Conservation (phyloP, 2,113 vertebrate genomes). For the Lepus timidus region DNA sequence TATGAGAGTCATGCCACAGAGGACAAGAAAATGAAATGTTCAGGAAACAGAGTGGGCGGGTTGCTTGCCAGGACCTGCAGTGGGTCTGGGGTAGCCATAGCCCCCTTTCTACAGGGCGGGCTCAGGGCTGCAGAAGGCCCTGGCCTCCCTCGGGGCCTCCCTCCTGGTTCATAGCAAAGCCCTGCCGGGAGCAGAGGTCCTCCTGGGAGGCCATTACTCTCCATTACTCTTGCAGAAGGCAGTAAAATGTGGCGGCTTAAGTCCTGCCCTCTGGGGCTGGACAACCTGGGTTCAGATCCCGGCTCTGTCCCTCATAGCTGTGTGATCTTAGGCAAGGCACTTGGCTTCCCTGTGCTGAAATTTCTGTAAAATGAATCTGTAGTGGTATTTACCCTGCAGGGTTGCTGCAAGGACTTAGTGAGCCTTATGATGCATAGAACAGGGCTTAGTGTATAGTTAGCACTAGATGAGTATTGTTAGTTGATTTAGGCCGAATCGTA, state of each 20-base stretch:
- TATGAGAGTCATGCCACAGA: slow-evolving; percentile 73
- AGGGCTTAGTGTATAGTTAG: not conserved
- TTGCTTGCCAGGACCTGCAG: not conserved
- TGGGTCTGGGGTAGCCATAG: not conserved
- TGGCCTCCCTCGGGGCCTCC: not conserved
- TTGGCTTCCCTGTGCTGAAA: slow-evolving; percentile 53
- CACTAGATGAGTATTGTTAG: not conserved
- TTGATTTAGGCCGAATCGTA: slow-evolving; percentile 30
- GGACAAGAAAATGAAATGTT: slow-evolving; percentile 64
- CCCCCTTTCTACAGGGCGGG: not conserved
- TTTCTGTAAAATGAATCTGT: slow-evolving; percentile 36
- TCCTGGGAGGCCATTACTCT: not conserved
- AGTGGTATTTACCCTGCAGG: not conserved
- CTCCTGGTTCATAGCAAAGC: not conserved
- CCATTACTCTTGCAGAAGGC: not conserved
- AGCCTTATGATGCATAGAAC: not conserved
- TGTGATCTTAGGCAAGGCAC: slow-evolving; percentile 19
- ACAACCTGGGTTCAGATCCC: not conserved
- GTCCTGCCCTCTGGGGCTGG: not conserved
- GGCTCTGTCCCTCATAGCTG: not conserved
- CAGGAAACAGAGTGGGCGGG: not conserved
- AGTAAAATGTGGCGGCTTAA: not conserved
- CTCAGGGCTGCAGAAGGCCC: not conserved
- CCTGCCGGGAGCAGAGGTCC: not conserved
- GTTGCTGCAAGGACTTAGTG: slow-evolving; percentile 4